Evolutionary conservation across 2,797 vertebrate genomes (phyloP).

Genomic region (Tauraco hartlaubi): DNA sequence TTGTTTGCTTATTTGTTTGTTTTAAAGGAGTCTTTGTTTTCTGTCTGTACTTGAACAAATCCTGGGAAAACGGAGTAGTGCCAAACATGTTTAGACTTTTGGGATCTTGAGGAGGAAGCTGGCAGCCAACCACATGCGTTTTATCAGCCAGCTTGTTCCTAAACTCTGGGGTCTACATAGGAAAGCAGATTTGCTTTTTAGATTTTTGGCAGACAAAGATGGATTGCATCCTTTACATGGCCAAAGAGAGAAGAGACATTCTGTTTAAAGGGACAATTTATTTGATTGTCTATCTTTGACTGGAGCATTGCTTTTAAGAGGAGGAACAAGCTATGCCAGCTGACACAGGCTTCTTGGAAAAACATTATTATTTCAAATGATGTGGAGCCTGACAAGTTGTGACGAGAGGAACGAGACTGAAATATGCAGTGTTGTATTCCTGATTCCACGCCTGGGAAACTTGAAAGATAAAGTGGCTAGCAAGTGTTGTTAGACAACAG

Average conservation of each 20-base stretch:
- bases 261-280: neutral
- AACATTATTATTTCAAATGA: neutral
- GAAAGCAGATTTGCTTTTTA: constrained; percentile 36
- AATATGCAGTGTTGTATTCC: accelerated
- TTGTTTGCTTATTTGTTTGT: neutral
- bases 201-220: constrained; percentile 12
- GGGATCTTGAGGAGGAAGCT: constrained; percentile 3
- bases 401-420: neutral
- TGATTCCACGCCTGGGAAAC: neutral
- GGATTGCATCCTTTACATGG: neutral
- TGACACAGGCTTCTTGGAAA: neutral
- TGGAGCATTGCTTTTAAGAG: neutral
- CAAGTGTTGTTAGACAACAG: neutral
- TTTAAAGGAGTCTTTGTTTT: neutral
- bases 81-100: neutral
- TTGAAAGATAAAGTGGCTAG: neutral
- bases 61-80: neutral
- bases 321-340: neutral
- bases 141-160: constrained; percentile 14
- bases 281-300: neutral
- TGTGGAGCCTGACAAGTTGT: neutral
- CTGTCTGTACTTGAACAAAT: neutral
- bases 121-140: neutral
- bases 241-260: neutral
- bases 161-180: neutral